These are phyloP conservation scores for Lanius ludovicianus DNA, from an alignment of 2,113 vertebrate species.

Conservation along the genomic window DNA sequence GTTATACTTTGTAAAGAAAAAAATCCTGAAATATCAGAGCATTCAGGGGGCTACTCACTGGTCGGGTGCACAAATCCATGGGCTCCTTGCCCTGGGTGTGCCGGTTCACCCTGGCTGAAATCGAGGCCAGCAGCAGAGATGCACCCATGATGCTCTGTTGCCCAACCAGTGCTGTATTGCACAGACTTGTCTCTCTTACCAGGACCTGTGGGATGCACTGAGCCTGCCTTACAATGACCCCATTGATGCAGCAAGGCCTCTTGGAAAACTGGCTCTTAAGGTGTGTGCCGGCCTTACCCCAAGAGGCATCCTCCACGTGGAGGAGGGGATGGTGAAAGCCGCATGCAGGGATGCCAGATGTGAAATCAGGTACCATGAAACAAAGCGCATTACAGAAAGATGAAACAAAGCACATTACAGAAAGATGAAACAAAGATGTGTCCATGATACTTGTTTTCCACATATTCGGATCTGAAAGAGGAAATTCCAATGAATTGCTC, in stretches of 20 bases:
- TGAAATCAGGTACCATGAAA: background rate
- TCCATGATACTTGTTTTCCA: background rate
- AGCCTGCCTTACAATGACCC: background rate
- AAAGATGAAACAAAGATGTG: background rate
- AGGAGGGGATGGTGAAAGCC: background rate
- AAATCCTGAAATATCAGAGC: background rate
- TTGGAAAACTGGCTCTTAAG: background rate
- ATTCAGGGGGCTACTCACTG: background rate
- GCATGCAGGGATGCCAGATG: background rate
- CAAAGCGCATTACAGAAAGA: background rate
- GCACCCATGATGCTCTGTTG: background rate
- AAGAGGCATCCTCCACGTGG: background rate
- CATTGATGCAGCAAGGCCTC: background rate
- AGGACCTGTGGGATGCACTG: background rate
- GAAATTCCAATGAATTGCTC: slow-evolving; percentile 62
- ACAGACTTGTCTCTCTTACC: background rate
- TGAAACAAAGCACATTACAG: background rate
- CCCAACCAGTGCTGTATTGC: background rate
- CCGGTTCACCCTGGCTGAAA: background rate
- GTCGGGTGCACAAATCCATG: background rate
- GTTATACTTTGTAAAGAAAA: background rate
- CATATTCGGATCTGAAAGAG: slow-evolving; percentile 11
- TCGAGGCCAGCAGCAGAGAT: background rate
- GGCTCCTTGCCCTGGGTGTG: background rate
- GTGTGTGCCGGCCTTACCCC: background rate